Evolutionary conservation across 2,113 vertebrate genomes (phyloP).

Genomic region (Oriolus oriolus): DNA sequence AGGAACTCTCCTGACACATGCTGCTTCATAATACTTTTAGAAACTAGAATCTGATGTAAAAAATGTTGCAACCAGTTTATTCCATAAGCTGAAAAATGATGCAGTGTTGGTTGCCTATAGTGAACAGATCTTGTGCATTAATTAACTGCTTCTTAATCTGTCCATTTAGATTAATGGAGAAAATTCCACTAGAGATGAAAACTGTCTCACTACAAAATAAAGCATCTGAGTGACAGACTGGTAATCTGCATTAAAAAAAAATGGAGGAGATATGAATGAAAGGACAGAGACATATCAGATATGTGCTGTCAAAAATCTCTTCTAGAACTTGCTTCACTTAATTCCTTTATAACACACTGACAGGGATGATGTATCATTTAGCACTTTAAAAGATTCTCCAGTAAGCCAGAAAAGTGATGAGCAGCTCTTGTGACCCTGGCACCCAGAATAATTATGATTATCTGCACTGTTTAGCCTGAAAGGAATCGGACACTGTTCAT

Average conservation of each 20-base stretch:
- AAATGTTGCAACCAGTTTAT: not conserved
- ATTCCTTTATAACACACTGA: slow-evolving; percentile 68
- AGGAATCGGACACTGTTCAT: slow-evolving; percentile 61
- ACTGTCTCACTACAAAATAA: not conserved
- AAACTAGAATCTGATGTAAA: not conserved
- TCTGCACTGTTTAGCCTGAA: slow-evolving; percentile 72
- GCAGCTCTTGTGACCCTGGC: slow-evolving; percentile 64
- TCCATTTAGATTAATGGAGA: not conserved
- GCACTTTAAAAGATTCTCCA: slow-evolving; percentile 69
- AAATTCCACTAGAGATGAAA: not conserved
- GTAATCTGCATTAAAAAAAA: slow-evolving; percentile 26
- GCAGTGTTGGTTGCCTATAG: not conserved
- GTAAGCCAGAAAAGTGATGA: slow-evolving; percentile 66
- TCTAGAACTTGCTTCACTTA: slow-evolving; percentile 67
- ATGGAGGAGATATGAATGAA: slow-evolving; percentile 36
- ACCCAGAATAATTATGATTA: slow-evolving; percentile 73
- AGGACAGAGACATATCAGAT: slow-evolving; percentile 49
- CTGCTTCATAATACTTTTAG: not conserved
- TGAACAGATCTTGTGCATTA: not conserved
- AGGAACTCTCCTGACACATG: not conserved
- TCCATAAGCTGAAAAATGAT: not conserved
- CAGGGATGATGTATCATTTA: slow-evolving; percentile 72
- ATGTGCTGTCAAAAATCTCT: slow-evolving; percentile 65
- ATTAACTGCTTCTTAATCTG: slow-evolving; percentile 10
- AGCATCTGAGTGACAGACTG: slow-evolving; percentile 14